Evolutionary conservation across 2,888 invertebrate genomes (phyloP).

Genomic region (Hirudinaria manillensis): DNA sequence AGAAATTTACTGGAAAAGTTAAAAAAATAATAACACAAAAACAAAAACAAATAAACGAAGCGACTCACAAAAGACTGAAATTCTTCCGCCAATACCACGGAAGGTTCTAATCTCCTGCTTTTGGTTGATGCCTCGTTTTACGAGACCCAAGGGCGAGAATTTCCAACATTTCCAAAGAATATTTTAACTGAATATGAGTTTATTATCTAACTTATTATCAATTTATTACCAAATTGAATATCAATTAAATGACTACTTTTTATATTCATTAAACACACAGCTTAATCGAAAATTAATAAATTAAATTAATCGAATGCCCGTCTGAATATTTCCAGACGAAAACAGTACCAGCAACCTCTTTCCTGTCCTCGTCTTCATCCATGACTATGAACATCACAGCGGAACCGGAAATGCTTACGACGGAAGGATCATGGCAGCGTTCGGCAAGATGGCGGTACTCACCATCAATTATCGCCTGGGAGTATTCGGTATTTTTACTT

Average conservation of each 20-base stretch:
- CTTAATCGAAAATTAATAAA: too few species aligned
- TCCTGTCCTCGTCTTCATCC: constrained; percentile 27
- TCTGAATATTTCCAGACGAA: too few species aligned
- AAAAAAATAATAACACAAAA: background rate
- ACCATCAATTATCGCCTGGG: constrained; percentile 52
- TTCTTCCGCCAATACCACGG: too few species aligned
- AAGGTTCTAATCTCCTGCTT: too few species aligned
- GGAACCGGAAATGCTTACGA: constrained; percentile 31
- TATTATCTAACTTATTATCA: too few species aligned
- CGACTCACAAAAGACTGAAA: too few species aligned
- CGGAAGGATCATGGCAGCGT: constrained; percentile 31
- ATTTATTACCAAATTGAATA: too few species aligned
- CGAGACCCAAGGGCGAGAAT: too few species aligned
- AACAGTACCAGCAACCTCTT: background rate
- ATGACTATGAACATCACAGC: constrained; percentile 15
- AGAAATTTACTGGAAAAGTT: background rate
- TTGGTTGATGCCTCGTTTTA: too few species aligned
- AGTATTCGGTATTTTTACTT: constrained; percentile 81
- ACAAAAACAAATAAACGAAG: background rate
- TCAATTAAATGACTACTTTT: too few species aligned
- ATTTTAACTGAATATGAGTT: background rate
- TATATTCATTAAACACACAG: too few species aligned
- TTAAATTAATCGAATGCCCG: too few species aligned
- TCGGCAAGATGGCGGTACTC: constrained; percentile 26
- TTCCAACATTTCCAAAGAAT: background rate